Conservation (phyloP, 2,888 invertebrate species). For the Drosophila nr. medialis region DNA sequence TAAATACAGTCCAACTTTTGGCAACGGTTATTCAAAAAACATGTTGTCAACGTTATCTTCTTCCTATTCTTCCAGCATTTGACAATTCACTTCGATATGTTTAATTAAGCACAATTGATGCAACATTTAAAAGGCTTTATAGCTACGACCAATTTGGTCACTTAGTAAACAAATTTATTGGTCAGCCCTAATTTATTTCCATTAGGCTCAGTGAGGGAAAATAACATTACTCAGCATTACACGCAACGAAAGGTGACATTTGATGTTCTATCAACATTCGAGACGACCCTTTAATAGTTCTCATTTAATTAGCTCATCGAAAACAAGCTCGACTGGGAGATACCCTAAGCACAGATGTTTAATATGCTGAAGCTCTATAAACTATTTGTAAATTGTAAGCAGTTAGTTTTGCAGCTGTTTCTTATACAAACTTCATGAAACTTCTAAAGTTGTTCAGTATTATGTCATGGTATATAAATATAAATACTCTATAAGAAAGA, state of each 20-base stretch:
- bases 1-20: background rate
- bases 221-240: constrained; percentile 50
- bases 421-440: background rate
- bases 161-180: constrained; percentile 13
- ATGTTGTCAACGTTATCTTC: background rate
- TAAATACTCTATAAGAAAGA: background rate
- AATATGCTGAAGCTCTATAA: background rate
- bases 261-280: constrained; percentile 13
- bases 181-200: constrained; percentile 19
- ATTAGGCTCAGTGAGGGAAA: constrained; percentile 7
- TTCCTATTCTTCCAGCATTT: background rate
- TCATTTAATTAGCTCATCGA: constrained; percentile 4
- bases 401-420: too few relatives aligned
- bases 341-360: background rate
- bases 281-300: constrained; percentile 11
- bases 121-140: constrained; percentile 1
- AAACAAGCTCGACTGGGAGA: background rate
- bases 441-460: background rate
- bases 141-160: constrained; percentile 14
- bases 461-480: background rate
- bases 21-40: background rate
- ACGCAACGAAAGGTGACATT: constrained; percentile 49
- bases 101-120: constrained; percentile 40
- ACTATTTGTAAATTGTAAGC: background rate
- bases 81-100: constrained; percentile 1